Percentiles rank a stretch among this genome's conserved stretches.
Evolutionary conservation across 1,140 invertebrate genomes (phyloP).

Genomic region (Pectinophora gossypiella): DNA sequence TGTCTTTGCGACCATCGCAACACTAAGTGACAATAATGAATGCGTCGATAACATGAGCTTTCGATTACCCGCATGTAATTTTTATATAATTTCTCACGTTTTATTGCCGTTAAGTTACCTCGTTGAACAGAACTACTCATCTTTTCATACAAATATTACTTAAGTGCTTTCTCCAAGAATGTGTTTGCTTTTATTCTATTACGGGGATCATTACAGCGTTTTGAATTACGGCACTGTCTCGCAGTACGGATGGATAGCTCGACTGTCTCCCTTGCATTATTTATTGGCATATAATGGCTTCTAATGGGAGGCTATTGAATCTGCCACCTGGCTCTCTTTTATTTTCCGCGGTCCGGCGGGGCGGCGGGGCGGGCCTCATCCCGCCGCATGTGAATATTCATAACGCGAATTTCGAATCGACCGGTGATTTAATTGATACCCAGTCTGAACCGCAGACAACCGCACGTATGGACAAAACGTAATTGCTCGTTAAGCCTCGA

Average conservation of each 20-base stretch:
- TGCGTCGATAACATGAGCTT: conserved; percentile 29
- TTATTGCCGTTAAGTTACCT: too few relatives aligned
- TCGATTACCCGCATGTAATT: conserved; percentile 23
- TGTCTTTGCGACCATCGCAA: conserved; percentile 29
- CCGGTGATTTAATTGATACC: conserved; percentile 61
- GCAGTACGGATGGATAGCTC: conserved; percentile 42
- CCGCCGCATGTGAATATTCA: conserved; percentile 57
- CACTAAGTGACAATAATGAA: conserved; percentile 41
- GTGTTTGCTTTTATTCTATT: conserved; percentile 30
- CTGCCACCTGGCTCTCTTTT: conserved; percentile 58
- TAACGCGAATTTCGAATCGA: conserved; percentile 40
- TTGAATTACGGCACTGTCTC: conserved; percentile 54
- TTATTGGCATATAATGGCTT: conserved; percentile 66
- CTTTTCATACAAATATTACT: too few relatives aligned
- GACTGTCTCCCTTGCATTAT: conserved; percentile 56
- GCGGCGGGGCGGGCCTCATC: conserved; percentile 23
- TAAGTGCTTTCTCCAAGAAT: conserved; percentile 13
- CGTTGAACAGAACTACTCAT: too few relatives aligned
- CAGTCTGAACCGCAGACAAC: conserved; percentile 30
- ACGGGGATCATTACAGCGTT: conserved; percentile 42
- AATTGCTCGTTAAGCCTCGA: conserved; percentile 67
- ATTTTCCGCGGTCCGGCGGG: conserved; percentile 25
- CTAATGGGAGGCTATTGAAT: conserved; percentile 66
- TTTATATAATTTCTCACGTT: conserved; percentile 2
- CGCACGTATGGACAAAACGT: conserved; percentile 51